Evolutionary conservation across 2,797 vertebrate genomes (phyloP).

Genomic region (Brachyalestes nurse): DNA sequence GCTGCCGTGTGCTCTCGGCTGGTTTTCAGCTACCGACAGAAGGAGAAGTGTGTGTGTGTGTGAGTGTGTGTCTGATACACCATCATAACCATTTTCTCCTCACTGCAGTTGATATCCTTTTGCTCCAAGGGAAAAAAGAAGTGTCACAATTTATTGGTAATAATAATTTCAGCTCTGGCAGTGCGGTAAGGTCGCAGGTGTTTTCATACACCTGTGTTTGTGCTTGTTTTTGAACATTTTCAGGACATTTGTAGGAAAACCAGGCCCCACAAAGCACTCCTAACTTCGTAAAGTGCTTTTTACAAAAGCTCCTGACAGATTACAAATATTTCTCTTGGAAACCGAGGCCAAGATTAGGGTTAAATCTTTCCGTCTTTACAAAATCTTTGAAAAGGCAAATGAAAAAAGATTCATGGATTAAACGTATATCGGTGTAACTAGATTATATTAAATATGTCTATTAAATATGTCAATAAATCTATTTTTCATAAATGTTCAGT

Average conservation of each 20-base stretch:
- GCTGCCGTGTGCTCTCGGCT: background rate
- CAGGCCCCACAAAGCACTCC: no score
- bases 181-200: conserved; percentile 6
- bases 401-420: no score
- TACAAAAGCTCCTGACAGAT: no score
- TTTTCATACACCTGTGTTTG: background rate
- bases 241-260: background rate
- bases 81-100: background rate
- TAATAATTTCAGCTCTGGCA: conserved; percentile 32
- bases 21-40: conserved; percentile 8
- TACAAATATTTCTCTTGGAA: no score
- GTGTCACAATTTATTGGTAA: conserved; percentile 23
- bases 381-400: no score
- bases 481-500: no score
- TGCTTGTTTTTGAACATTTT: background rate
- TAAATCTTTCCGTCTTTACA: no score
- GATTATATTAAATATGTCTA: no score
- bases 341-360: no score
- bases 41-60: background rate
- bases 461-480: no score
- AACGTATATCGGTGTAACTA: no score
- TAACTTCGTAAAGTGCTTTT: no score
- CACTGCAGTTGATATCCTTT: conserved; percentile 16
- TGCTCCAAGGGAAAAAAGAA: conserved; percentile 7
- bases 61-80: background rate